phyloP scores from a whole-genome alignment of 2,797 vertebrate genomes.

The Lindbergichthys nudifrons region DNA sequence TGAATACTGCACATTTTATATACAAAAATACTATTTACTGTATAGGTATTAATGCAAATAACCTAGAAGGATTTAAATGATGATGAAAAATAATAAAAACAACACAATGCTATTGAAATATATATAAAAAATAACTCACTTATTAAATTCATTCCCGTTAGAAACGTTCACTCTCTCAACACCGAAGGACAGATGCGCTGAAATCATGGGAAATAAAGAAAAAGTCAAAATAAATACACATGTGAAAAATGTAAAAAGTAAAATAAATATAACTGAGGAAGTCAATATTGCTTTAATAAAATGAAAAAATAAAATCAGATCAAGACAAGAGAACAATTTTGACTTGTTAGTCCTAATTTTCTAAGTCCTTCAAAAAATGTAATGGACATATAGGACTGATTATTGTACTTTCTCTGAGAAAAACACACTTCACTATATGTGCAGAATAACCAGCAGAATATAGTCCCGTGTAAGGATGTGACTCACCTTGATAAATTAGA shows the following conservation, averaged over 20 bases:
- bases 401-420: not conserved
- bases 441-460: not conserved
- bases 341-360: too few species aligned
- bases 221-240: not conserved
- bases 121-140: constrained; percentile 71
- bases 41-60: not conserved
- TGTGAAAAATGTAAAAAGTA: too few species aligned
- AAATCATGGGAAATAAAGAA: constrained; percentile 45
- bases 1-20: too few species aligned
- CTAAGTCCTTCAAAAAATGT: not conserved
- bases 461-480: not conserved
- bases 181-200: constrained; percentile 79
- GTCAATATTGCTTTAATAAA: not conserved
- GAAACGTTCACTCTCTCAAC: constrained; percentile 75
- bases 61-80: not conserved
- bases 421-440: not conserved
- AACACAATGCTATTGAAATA: not conserved
- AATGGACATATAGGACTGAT: not conserved
- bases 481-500: constrained; percentile 85
- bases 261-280: not conserved
- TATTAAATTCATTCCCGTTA: constrained; percentile 70
- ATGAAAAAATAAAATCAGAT: not conserved
- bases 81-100: not conserved
- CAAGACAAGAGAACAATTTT: not conserved
- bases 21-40: not conserved